Base-by-base conservation (phyloP, 64 coral and sea anemone species). In the Actinia equina region DNA sequence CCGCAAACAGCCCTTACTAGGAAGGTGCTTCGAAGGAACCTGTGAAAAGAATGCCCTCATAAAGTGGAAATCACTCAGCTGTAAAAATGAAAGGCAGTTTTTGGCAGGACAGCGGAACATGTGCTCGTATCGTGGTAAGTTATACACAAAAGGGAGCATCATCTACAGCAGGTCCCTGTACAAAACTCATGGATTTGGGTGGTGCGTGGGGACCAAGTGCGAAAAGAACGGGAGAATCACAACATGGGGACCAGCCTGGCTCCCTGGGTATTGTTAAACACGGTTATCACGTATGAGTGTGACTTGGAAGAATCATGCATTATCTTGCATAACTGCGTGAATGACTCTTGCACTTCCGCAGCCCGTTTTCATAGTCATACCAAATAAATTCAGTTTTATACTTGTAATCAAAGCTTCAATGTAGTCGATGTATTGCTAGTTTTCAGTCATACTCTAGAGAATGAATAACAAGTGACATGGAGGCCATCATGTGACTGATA, bases 201-300 rank as follows among this genome's bases (percentile, higher is more conserved):
- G 83, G 83, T 85, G 83, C 25, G 55, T 85, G 2, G 83, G 83
- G 17, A 11, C 41, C 30, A 85, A 85, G 83, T 85, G 83, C 43
- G 83, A 19, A 54, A 54, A 0, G 1, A 85, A 85, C 58, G 55
- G 83, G 5, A 44, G 55, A 7, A 60, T 85, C 26, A 25, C 53
- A 3, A 14, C 83, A n/a, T 85, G 54, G 54, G 83, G 83, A 60
- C 83, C 83, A 17, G 15, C 16, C 18, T 85, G 83, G 83, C 15
- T 14, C 17, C 78, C 78, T 1, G 78, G 78, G 2, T 52, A 81
- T 81, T 81, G 78, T 43, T 81, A 37, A 11, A 65, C 20, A 65
- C 15, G 52, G 11, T 53, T 53, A 53, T 53, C 11, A 6, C 52
- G 52, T n/a, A n/a, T n/a, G n/a, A n/a, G n/a, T n/a, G n/a, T n/a